These are phyloP conservation scores for Falco naumanni DNA, from an alignment of 2,797 vertebrate genomes.

Conservation along the genomic window DNA sequence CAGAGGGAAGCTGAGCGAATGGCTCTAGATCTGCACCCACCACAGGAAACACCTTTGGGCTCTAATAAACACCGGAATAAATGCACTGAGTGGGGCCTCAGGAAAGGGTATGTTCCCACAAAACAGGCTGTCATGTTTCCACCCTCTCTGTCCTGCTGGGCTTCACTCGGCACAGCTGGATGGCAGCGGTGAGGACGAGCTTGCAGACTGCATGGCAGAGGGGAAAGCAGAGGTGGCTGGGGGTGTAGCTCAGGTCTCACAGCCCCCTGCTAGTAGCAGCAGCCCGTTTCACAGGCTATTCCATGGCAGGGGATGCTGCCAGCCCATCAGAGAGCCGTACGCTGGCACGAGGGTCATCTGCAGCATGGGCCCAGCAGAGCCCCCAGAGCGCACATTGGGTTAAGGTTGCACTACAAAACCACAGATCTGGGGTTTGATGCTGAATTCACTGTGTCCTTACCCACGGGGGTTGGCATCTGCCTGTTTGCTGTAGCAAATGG, in stretches of 20 bases:
- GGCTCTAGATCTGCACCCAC: not conserved
- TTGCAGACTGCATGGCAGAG: not conserved
- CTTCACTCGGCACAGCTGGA: not conserved
- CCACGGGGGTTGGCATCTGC: not conserved
- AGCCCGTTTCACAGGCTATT: not conserved
- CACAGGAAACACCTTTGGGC: conserved; percentile 17
- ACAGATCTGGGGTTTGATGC: not conserved
- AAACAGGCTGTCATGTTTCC: not conserved
- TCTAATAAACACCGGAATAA: not conserved
- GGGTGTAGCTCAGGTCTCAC: not conserved
- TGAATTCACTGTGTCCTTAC: not conserved
- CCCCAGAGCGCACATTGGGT: not conserved
- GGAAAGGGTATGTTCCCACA: not conserved
- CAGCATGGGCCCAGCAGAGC: not conserved
- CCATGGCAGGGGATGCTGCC: rapidly evolving
- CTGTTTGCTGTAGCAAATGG: not conserved
- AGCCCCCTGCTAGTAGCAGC: not conserved
- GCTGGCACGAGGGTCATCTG: rapidly evolving
- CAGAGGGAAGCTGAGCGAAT: not conserved
- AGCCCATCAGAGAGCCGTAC: rapidly evolving
- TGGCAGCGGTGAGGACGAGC: not conserved
- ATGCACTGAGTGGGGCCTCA: not conserved
- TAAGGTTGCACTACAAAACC: not conserved
- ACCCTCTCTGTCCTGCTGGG: not conserved
- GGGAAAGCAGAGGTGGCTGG: not conserved